Evolutionary conservation across 2,888 invertebrate genomes (phyloP).

Genomic region (Euphydryas editha): DNA sequence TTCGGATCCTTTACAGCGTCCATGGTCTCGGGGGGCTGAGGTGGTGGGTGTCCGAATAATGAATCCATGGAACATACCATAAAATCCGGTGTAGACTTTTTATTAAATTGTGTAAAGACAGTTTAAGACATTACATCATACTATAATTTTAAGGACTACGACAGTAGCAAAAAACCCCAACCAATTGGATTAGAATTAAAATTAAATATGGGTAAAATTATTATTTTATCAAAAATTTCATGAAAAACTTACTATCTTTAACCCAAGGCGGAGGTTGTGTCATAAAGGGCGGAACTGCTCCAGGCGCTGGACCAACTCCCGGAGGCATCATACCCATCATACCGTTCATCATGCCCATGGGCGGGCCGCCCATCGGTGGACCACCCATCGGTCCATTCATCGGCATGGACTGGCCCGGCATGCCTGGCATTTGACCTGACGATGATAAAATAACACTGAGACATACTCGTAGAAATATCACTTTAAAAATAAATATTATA

Average conservation of each 20-base stretch:
- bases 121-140: too few species aligned
- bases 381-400: conserved; percentile 53
- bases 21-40: too few species aligned
- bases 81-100: too few species aligned
- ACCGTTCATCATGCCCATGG: conserved; percentile 61
- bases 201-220: background rate
- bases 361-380: conserved; percentile 53
- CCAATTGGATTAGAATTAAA: too few species aligned
- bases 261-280: conserved; percentile 72
- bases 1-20: too few species aligned
- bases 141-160: too few species aligned
- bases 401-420: conserved; percentile 48
- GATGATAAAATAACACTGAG: background rate
- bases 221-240: background rate
- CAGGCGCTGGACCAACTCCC: conserved; percentile 76
- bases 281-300: conserved; percentile 63
- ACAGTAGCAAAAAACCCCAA: too few species aligned
- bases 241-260: conserved; percentile 59
- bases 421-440: conserved; percentile 52
- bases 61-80: too few species aligned
- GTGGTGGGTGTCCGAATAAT: too few species aligned
- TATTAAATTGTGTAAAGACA: too few species aligned
- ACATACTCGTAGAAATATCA: too few species aligned
- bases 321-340: conserved; percentile 75
- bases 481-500: too few species aligned